Base-by-base conservation (phyloP, 2,888 invertebrate species). In the Alcis repandata region DNA sequence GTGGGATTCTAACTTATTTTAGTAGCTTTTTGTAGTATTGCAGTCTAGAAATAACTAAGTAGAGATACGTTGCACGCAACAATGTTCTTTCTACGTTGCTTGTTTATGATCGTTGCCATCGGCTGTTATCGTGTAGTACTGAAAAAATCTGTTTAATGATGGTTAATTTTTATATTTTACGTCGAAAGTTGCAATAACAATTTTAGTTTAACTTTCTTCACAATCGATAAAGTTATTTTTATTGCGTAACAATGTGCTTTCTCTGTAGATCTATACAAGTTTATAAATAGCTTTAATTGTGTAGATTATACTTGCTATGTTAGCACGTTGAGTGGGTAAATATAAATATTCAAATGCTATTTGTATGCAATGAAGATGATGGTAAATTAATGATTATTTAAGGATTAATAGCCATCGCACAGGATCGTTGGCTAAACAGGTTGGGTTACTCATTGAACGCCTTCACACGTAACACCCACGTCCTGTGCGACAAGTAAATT, bases 381-480 rank as follows among this genome's bases (percentile, higher is more conserved):
- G 70, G 60, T 38, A 49, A 54, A 54, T 59, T 36, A 68, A 20
- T 43, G 46, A 58, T 67, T 60, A 53, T 20, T 41, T 27, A 27
- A 27, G 27, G 51, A 48, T 67, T 68, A 65, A 69, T 73, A 74
- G 72, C 73, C 75, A 75, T 78, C 72, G 72, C 69, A 63, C 68
- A 65, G 64, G 67, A 68, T 71, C 74, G 79, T 76, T 69, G 76
- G 79, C 73, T 74, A 72, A 78, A 83, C 85, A 75, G 73, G 86
- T 83, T 83, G 68, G 70, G 74, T 81, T 79, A 75, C 74, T 82
- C 80, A 82, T 83, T 79, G 78, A 78, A 77, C 87, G 85, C 88
- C 89, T 83, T 79, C 86, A 69, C 69, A 48, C 62, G 22, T 78
- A 38, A 22, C 84, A 79, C 90, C 90, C 83, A 91, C 89, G 70